Conservation (phyloP, 2,113 vertebrate species). For the Scartelaos histophorus region DNA sequence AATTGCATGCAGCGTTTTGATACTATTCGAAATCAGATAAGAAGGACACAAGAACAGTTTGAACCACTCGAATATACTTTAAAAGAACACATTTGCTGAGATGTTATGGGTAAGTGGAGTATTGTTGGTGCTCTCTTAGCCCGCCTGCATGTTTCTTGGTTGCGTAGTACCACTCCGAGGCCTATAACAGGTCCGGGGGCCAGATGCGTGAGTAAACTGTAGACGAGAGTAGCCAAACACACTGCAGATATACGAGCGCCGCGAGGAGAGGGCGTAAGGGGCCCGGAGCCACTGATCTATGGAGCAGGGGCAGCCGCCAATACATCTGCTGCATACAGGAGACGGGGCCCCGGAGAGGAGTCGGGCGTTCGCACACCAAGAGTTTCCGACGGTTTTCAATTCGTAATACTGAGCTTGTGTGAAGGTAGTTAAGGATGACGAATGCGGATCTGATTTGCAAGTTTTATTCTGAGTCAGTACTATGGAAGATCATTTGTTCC, state of each 20-base stretch:
- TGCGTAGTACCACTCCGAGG: neutral
- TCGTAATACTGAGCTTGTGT: neutral
- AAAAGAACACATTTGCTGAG: neutral
- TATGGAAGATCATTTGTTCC: too few relatives aligned
- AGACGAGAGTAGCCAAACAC: slow-evolving; percentile 8
- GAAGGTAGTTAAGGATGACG: too few relatives aligned
- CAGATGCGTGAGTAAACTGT: slow-evolving; percentile 5
- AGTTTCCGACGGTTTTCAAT: neutral
- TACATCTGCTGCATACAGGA: slow-evolving; percentile 1
- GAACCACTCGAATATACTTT: too few relatives aligned
- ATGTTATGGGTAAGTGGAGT: neutral
- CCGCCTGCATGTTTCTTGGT: neutral
- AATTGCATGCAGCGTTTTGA: too few relatives aligned
- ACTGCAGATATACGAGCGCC: slow-evolving; percentile 9
- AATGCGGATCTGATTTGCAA: too few relatives aligned
- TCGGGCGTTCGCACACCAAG: neutral
- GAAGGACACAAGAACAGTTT: too few relatives aligned
- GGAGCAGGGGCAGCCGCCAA: neutral
- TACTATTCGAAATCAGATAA: too few relatives aligned
- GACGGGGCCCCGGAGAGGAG: neutral
- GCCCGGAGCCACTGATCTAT: neutral
- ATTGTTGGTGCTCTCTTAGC: neutral
- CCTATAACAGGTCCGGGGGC: neutral
- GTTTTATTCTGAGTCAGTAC: too few relatives aligned
- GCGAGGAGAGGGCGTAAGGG: slow-evolving; percentile 3